Conservation (phyloP, 1,140 invertebrate genomes). For the Scylla paramamosain region DNA sequence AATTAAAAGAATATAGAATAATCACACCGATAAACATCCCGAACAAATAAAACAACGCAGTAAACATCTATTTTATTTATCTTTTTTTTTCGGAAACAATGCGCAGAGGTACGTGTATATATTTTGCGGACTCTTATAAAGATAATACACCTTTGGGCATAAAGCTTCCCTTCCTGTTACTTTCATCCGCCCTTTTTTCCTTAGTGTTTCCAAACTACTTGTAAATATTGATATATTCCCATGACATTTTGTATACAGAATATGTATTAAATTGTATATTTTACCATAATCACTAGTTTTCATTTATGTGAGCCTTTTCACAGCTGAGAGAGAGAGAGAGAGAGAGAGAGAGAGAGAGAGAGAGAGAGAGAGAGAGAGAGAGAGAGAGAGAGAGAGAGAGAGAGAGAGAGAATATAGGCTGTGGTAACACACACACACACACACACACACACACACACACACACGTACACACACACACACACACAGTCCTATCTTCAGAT, state of each 20-base stretch:
- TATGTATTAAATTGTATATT: slow-evolving; percentile 72
- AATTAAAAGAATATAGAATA: no score
- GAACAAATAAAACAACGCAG: no score
- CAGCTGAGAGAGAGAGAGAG: no score
- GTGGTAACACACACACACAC: neutral
- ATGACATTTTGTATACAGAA: slow-evolving; percentile 69
- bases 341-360: no score
- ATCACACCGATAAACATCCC: no score
- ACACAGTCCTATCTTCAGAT: neutral
- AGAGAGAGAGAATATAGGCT: no score
- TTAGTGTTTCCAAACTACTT: slow-evolving; percentile 59
- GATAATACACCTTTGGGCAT: neutral
- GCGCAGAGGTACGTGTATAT: neutral
- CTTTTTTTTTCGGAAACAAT: neutral
- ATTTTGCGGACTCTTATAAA: neutral
- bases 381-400: no score
- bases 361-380: no score
- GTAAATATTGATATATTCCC: slow-evolving; percentile 68
- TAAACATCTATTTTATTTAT: no score
- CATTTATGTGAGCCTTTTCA: neutral
- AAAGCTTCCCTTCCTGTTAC: neutral
- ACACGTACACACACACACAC: slow-evolving; percentile 9
- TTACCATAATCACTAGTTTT: slow-evolving; percentile 17
- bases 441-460: slow-evolving; percentile 37
- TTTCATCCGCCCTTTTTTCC: slow-evolving; percentile 31